Evolutionary conservation across 1,140 invertebrate species (phyloP).

Genomic region (Tigriopus japonicus): DNA sequence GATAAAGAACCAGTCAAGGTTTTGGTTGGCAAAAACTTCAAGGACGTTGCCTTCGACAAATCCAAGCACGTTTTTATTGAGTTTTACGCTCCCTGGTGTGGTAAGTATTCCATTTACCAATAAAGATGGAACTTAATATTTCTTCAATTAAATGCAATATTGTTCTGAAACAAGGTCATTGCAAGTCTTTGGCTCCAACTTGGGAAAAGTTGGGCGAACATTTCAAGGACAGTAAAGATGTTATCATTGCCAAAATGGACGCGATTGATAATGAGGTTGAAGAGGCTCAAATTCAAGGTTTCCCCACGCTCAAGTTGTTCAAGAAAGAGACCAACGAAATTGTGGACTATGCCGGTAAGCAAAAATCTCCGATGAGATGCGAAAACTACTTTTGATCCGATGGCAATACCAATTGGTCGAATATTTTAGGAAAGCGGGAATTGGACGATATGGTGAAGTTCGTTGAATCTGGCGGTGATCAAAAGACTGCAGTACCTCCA

Average conservation of each 20-base stretch:
- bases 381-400: no score
- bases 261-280: conserved; percentile 91
- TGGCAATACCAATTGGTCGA: no score
- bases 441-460: neutral
- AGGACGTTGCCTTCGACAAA: conserved; percentile 71
- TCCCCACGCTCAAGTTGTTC: conserved; percentile 92
- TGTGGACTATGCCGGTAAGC: conserved; percentile 17
- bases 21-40: conserved; percentile 87
- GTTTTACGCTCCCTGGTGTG: conserved; percentile 93
- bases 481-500: no score
- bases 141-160: neutral
- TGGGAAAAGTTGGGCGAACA: conserved; percentile 56
- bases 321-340: conserved; percentile 71
- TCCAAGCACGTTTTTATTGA: conserved; percentile 88
- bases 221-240: conserved; percentile 56
- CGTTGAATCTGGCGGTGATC: neutral
- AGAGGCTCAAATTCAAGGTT: conserved; percentile 78
- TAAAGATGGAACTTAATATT: conserved; percentile 31
- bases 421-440: neutral
- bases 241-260: conserved; percentile 96
- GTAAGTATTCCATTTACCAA: conserved; percentile 38
- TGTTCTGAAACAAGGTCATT: conserved; percentile 51
- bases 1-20: conserved; percentile 83
- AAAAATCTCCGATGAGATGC: neutral
- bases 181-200: conserved; percentile 47